A percentile compares a stretch with the other conserved stretches of the same genome.
phyloP scores from a whole-genome alignment of 2,113 vertebrate species.

The Ictalurus furcatus region DNA sequence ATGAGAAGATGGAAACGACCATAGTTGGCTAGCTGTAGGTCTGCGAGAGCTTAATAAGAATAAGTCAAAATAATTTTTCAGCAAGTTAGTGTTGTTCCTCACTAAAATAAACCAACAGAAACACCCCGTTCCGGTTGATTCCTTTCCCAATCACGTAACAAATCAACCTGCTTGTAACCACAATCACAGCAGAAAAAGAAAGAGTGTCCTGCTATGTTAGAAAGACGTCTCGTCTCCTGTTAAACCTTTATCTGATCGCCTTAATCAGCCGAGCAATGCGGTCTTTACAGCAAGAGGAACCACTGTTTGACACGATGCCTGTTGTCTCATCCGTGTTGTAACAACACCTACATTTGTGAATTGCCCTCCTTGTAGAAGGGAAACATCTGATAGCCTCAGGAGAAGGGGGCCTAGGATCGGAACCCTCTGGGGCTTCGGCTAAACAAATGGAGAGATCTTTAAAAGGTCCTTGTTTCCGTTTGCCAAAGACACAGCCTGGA shows the following conservation, averaged over 20 bases:
- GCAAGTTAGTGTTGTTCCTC: background rate
- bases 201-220: constrained; percentile 3
- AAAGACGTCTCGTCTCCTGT: background rate
- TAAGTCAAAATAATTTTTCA: constrained; percentile 27
- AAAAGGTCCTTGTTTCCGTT: constrained; percentile 52
- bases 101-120: background rate
- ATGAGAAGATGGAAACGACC: constrained; percentile 17
- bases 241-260: constrained; percentile 21
- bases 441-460: constrained; percentile 53
- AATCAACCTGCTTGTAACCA: background rate
- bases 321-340: constrained; percentile 49
- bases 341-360: constrained; percentile 57
- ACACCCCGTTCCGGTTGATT: background rate
- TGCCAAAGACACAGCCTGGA: constrained; percentile 48
- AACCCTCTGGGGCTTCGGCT: constrained; percentile 46
- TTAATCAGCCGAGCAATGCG: constrained; percentile 41
- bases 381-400: constrained; percentile 53
- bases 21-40: constrained; percentile 32
- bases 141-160: constrained; percentile 6
- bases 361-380: constrained; percentile 43
- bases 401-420: constrained; percentile 40
- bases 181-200: background rate
- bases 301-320: constrained; percentile 43
- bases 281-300: constrained; percentile 32
- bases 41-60: background rate